phyloP scores from a whole-genome alignment of 2,797 vertebrate species.

The Galago senegalensis region DNA sequence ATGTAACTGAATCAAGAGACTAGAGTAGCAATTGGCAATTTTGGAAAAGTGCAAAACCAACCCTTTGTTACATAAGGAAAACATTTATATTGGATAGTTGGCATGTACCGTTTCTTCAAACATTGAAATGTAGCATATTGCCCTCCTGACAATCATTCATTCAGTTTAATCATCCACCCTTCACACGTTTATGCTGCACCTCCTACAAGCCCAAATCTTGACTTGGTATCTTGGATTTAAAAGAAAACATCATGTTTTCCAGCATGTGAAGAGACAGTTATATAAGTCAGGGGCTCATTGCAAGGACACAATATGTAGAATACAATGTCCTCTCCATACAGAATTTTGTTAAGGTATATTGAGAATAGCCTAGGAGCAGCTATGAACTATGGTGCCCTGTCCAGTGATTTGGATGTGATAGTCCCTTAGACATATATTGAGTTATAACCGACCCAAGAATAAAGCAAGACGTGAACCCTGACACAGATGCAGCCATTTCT shows the following conservation, averaged over 20 bases:
- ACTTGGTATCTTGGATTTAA: background rate
- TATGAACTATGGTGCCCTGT: background rate
- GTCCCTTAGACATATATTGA: background rate
- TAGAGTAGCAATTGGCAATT: background rate
- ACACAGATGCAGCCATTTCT: background rate
- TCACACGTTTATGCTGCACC: background rate
- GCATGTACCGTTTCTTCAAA: background rate
- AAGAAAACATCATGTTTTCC: background rate
- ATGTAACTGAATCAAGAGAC: background rate
- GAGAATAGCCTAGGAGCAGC: background rate
- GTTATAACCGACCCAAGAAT: background rate
- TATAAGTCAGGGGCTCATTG: background rate
- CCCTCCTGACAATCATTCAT: background rate
- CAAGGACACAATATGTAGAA: background rate
- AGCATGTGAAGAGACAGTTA: background rate
- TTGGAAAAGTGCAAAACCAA: background rate
- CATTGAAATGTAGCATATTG: background rate
- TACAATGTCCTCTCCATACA: fast-evolving
- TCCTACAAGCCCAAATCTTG: background rate
- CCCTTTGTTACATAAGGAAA: background rate
- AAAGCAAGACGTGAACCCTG: background rate
- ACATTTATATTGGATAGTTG: background rate
- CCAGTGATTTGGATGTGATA: background rate
- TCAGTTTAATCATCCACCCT: background rate
- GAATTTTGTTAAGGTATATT: background rate